Conservation (phyloP, 2,888 invertebrate genomes). For the Cenopis cana region DNA sequence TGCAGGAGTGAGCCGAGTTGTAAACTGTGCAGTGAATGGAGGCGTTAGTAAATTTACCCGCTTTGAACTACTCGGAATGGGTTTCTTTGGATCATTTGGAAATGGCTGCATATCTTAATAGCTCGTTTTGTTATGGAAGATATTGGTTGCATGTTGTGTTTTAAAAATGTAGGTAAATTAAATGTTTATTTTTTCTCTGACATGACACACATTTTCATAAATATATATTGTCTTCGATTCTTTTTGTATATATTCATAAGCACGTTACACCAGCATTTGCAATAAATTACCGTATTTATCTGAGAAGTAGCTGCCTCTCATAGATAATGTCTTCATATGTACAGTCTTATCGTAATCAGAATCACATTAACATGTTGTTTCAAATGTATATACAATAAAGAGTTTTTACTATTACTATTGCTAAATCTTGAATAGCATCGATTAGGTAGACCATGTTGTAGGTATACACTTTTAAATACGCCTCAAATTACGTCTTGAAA, state of each 20-base stretch:
- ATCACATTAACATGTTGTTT: constrained; percentile 6
- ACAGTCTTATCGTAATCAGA: background rate
- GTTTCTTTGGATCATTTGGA: constrained; percentile 30
- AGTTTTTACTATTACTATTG: too few species aligned
- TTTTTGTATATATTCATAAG: too few species aligned
- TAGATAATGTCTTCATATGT: background rate
- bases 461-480: constrained; percentile 27
- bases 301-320: background rate
- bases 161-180: too few species aligned
- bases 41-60: constrained; percentile 10
- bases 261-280: background rate
- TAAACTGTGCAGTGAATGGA: constrained; percentile 34
- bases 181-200: background rate
- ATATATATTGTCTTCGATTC: too few species aligned
- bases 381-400: constrained; percentile 2
- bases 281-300: constrained; percentile 1
- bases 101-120: background rate
- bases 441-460: background rate
- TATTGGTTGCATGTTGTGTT: background rate
- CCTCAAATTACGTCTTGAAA: constrained; percentile 33
- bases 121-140: background rate
- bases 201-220: too few species aligned
- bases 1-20: constrained; percentile 17
- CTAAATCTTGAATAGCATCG: background rate
- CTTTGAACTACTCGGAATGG: background rate